These are phyloP conservation scores for Drosophila yooni DNA, from an alignment of 2,888 invertebrate genomes.

Conservation along the genomic window DNA sequence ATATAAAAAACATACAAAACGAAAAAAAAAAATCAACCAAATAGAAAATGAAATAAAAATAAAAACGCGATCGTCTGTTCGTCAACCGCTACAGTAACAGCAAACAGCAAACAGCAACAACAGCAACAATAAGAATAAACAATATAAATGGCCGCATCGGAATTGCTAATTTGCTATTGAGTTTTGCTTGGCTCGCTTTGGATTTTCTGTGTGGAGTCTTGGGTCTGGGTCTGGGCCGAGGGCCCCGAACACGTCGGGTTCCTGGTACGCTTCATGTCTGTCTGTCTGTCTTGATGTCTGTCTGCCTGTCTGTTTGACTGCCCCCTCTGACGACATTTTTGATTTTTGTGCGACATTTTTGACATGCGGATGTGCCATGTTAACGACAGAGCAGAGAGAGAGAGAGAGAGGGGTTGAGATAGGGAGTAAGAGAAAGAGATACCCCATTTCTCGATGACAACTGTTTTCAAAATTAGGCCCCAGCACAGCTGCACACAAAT, in stretches of 20 bases:
- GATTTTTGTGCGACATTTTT: slow-evolving; percentile 81
- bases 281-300: slow-evolving; percentile 8
- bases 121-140: slow-evolving; percentile 71
- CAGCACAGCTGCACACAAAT: slow-evolving; percentile 56
- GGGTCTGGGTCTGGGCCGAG: slow-evolving; percentile 63
- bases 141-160: slow-evolving; percentile 80
- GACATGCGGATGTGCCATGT: slow-evolving; percentile 80
- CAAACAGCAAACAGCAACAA: slow-evolving; percentile 35
- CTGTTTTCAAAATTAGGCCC: slow-evolving; percentile 40
- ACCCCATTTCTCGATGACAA: slow-evolving; percentile 24
- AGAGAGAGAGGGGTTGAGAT: not conserved
- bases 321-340: slow-evolving; percentile 53
- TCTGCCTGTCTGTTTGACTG: slow-evolving; percentile 11
- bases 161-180: slow-evolving; percentile 81
- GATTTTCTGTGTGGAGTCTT: slow-evolving; percentile 36
- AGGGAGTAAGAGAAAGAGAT: not conserved
- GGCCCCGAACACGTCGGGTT: slow-evolving; percentile 49
- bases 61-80: slow-evolving; percentile 78
- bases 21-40: slow-evolving; percentile 40
- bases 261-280: slow-evolving; percentile 44
- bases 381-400: slow-evolving; percentile 52
- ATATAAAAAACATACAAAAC: slow-evolving; percentile 57
- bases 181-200: slow-evolving; percentile 55
- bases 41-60: slow-evolving; percentile 77
- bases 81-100: slow-evolving; percentile 54